phyloP scores from a whole-genome alignment of 2,888 invertebrate genomes.

The Leptopilina syphax region DNA sequence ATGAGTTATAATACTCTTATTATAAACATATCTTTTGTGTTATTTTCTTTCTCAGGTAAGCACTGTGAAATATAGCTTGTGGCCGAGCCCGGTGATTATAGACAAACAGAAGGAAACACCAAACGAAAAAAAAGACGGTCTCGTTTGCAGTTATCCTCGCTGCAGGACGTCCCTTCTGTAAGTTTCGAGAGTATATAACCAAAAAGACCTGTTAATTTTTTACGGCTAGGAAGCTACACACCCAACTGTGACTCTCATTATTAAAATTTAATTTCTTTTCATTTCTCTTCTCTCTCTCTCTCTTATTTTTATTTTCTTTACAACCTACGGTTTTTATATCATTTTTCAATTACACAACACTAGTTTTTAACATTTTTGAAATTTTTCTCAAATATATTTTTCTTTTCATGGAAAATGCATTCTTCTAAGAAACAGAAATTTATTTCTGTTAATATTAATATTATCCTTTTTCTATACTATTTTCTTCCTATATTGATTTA shows the following conservation, averaged over 20 bases:
- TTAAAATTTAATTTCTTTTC: conserved; percentile 26
- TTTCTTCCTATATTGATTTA: no score
- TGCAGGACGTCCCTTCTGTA: conserved; percentile 51
- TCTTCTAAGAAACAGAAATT: no score
- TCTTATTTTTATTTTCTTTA: not conserved
- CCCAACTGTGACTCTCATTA: conserved; percentile 36
- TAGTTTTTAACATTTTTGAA: no score
- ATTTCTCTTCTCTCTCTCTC: not conserved
- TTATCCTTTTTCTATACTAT: no score
- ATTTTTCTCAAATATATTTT: no score
- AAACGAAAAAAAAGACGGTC: conserved; percentile 36
- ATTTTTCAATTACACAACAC: not conserved
- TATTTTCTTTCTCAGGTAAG: conserved; percentile 17
- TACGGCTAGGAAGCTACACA: conserved; percentile 48
- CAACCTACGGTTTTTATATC: not conserved
- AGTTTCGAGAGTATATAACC: conserved; percentile 37
- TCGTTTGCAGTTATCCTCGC: conserved; percentile 54
- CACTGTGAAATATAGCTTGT: conserved; percentile 28
- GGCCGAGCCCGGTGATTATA: conserved; percentile 33
- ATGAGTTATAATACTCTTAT: not conserved
- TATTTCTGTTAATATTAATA: no score
- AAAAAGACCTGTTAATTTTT: conserved; percentile 55
- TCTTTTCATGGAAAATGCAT: no score
- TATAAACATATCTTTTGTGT: conserved; percentile 1
- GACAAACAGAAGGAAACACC: conserved; percentile 35